Evolutionary conservation across 2,888 invertebrate genomes (phyloP), one percentile per base, ranked within the genome.

Genomic region (Tromatobia lineatoria): DNA sequence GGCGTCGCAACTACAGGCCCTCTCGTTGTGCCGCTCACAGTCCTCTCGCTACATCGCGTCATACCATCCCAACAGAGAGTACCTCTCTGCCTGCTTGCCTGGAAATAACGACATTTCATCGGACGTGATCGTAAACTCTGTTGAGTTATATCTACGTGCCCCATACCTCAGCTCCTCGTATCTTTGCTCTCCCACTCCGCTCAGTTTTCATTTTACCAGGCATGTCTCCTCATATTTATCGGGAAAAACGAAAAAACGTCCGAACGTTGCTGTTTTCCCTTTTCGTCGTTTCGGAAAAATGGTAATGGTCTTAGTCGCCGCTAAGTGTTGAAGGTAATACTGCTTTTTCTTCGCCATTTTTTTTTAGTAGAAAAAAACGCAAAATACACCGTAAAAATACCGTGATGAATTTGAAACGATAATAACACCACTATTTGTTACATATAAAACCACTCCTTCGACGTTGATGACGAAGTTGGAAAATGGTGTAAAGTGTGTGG

Each of bases 121-220:
- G 82, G 82, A 86, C 82, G 82, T 80, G 85, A 86, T 86, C 86
- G 85, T 86, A 86, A 86, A 86, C 80, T 77, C 76, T 34, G 81
- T 70, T 75, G 82, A 85, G 86, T 86, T 84, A 84, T 84, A 80
- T 86, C 67, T 77, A 73, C 84, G 79, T 67, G 64, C 50, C 45
- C 71, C 64, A 13, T 66, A 75, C 75, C 74, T 75, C 61, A 47
- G 74, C n/a, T 70, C 45, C 74, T 50, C 29, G 74, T 52, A 71
- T 76, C 76, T 66, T 23, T 13, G 47, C 45, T 18, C 42, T 23
- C 10, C 10, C 64, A 10, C 38, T 10, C 38, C 38, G 38, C 38
- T 38, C 38, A 10, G 10, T 2, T 67, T 54, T 71, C 25, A 10
- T 42, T 67, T 66, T 47, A 10, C 38, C 8, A 20, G 34, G 18